Conservation (phyloP, 2,888 invertebrate genomes). For the Sphaerophoria rueppellii region DNA sequence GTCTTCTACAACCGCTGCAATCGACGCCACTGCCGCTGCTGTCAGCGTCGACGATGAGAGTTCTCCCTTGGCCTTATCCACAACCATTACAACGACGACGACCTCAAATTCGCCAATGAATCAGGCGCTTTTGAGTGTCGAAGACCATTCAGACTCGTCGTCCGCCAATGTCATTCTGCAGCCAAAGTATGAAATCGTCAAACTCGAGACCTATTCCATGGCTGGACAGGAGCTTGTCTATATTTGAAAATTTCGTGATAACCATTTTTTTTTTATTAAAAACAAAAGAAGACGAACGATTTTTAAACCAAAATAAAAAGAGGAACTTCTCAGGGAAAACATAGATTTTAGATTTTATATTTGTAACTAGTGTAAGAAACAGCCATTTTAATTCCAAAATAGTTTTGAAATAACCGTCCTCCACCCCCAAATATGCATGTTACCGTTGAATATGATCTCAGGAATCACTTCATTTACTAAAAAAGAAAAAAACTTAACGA, state of each 20-base stretch:
- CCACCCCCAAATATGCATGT: constrained; percentile 49
- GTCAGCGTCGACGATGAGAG: constrained; percentile 45
- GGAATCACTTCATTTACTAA: constrained; percentile 48
- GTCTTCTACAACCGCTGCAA: constrained; percentile 66
- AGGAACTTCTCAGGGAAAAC: constrained; percentile 49
- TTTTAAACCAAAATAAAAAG: constrained; percentile 53
- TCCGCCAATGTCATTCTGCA: constrained; percentile 26
- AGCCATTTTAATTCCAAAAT: constrained; percentile 47
- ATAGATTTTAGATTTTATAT: constrained; percentile 51
- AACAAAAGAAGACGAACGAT: constrained; percentile 16
- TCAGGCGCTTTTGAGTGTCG: constrained; percentile 47
- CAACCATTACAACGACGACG: constrained; percentile 21
- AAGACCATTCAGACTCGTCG: constrained; percentile 40
- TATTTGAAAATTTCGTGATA: constrained; percentile 61
- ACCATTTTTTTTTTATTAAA: constrained; percentile 17
- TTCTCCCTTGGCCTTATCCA: too few relatives aligned
- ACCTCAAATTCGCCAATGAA: constrained; percentile 32
- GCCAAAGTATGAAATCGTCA: constrained; percentile 58
- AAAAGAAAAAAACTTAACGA: constrained; percentile 63
- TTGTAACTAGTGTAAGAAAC: constrained; percentile 40
- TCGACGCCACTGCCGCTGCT: constrained; percentile 63
- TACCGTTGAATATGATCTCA: constrained; percentile 55
- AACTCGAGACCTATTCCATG: constrained; percentile 57
- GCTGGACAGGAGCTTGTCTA: constrained; percentile 53
- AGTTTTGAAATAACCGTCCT: neutral